Evolutionary conservation across 2,888 invertebrate species (phyloP).

Genomic region (Drepanosiphum platanoidis): DNA sequence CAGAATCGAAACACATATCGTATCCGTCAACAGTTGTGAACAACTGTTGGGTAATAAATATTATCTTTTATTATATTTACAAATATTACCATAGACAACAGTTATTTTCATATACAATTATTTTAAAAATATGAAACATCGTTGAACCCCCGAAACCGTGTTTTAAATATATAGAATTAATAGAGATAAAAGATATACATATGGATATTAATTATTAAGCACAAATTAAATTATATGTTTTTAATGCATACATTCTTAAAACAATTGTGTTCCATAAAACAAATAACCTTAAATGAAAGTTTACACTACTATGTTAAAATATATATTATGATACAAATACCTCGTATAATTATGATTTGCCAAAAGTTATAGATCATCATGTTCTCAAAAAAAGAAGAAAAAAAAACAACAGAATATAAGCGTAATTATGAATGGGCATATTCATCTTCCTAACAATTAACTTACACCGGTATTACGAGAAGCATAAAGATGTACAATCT

Average conservation of each 20-base stretch:
- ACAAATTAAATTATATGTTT: constrained; percentile 46
- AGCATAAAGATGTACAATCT: constrained; percentile 9
- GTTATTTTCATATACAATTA: constrained; percentile 24
- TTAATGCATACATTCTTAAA: constrained; percentile 46
- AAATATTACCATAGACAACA: neutral
- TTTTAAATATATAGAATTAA: constrained; percentile 25
- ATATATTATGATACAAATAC: constrained; percentile 61
- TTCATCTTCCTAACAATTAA: constrained; percentile 22
- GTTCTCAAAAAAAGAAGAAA: constrained; percentile 39
- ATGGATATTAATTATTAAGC: constrained; percentile 14
- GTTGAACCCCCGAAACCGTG: neutral
- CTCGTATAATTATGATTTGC: constrained; percentile 59
- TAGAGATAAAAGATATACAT: constrained; percentile 21
- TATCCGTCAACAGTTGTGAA: neutral
- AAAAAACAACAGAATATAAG: constrained; percentile 53
- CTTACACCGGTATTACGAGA: neutral
- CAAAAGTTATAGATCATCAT: constrained; percentile 51
- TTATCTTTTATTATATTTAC: constrained; percentile 37
- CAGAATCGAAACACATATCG: neutral
- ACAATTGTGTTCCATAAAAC: constrained; percentile 31
- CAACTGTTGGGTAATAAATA: neutral
- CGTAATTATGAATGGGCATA: constrained; percentile 46
- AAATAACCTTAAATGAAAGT: constrained; percentile 45
- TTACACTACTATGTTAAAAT: constrained; percentile 55
- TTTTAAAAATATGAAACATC: constrained; percentile 7